These are phyloP conservation scores for Eulacestoma nigropectus DNA, from an alignment of 2,113 vertebrate genomes.

Conservation along the genomic window DNA sequence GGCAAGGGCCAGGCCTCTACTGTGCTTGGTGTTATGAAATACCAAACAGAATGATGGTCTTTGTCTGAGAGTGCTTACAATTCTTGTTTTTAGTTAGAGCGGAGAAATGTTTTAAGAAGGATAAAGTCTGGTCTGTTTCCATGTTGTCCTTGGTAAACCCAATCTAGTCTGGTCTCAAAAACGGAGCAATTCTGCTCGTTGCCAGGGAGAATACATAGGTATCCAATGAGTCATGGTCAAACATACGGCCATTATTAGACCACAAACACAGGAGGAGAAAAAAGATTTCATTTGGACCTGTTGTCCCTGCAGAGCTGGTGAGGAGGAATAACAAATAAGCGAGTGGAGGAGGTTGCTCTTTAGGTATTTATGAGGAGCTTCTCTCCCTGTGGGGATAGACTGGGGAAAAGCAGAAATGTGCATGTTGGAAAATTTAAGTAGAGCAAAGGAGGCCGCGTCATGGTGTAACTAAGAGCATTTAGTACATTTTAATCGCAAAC, in stretches of 20 bases:
- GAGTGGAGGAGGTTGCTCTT: slow-evolving; percentile 52
- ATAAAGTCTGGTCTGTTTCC: slow-evolving; percentile 60
- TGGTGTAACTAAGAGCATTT: slow-evolving; percentile 10
- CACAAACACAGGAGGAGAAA: slow-evolving; percentile 62
- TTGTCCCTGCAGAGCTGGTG: slow-evolving; percentile 48
- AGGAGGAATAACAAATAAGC: slow-evolving; percentile 60
- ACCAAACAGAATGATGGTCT: slow-evolving; percentile 34
- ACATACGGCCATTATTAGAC: slow-evolving; percentile 63
- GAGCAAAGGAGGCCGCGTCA: neutral
- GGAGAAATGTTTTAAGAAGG: neutral
- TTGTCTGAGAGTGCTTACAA: slow-evolving; percentile 24
- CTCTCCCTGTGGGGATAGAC: slow-evolving; percentile 53
- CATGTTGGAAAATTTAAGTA: slow-evolving; percentile 38
- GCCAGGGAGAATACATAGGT: slow-evolving; percentile 67
- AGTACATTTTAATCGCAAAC: neutral
- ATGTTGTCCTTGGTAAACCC: slow-evolving; percentile 62
- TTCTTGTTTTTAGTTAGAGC: slow-evolving; percentile 16
- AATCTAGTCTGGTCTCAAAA: slow-evolving; percentile 63
- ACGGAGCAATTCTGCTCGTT: slow-evolving; percentile 57
- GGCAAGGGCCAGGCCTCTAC: neutral
- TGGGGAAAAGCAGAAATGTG: slow-evolving; percentile 31
- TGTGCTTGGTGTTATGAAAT: neutral
- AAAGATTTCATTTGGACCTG: slow-evolving; percentile 64
- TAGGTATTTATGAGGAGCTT: slow-evolving; percentile 66
- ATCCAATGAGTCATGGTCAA: slow-evolving; percentile 69